Base-by-base conservation (phyloP, 2,888 invertebrate species). In the Taphrorychus bicolor region DNA sequence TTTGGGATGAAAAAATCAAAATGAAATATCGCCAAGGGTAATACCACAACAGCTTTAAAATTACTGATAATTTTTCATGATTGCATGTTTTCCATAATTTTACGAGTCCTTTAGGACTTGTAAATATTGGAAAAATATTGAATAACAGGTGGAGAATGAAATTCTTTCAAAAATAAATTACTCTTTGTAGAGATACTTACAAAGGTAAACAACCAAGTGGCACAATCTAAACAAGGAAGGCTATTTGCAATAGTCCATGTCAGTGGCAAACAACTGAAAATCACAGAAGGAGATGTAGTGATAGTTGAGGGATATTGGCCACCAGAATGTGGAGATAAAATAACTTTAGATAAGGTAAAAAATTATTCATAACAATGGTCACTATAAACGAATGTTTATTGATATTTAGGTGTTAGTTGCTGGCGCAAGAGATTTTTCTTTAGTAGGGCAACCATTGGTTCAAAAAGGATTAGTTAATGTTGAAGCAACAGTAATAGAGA, bases 251-350 rank as follows among this genome's bases (percentile, higher is more conserved):
- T 95, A 1, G 86, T 96, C 0, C 91, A 94, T 75, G 74, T 95
- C 16, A 85, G 89, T 68, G 94, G 94, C 9, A 93, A 91, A 81
- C 95, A 95, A 77, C 93, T 90, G 82, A 91, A 94, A 82, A 86
- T 96, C 0, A 94, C 94, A 0, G 86, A 89, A 65, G 94, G 92
- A n/a, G 96, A 96, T 82, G 83, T 95, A 2, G 85, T 96, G 22
- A 85, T 94, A 0, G 84, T 95, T 0, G 91, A 93, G 82, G 93
- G 93, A 0, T 88, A 89, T 76, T 94, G 94, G 93, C 91, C 92
- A 23, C 94, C 94, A 1, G 88, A 87, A 58, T 86, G 88, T 61
- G 93, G 94, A 0, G 95, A 95, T 77, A 83, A 88, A 81, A 87
- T 96, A 59, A 88, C 86, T 70, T 82, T 95, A 52, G 93, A 95